phyloP scores from a whole-genome alignment of 2,797 vertebrate genomes.

The Phalanger gymnotis region DNA sequence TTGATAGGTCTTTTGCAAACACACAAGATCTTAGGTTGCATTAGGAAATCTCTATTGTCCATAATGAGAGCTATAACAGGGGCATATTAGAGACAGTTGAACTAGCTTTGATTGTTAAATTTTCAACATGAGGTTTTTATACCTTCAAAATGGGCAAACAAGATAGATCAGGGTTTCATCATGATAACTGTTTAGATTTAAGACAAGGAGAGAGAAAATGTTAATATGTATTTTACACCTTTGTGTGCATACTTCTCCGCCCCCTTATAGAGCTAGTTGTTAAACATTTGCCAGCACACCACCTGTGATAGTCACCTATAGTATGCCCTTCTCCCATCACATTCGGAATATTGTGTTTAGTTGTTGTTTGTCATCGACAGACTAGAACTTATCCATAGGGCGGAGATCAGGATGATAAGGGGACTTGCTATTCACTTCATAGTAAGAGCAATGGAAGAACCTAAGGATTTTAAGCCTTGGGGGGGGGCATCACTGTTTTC shows the following conservation, averaged over 20 bases:
- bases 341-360: neutral
- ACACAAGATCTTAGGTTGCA: neutral
- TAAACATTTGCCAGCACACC: neutral
- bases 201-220: neutral
- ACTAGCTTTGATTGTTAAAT: neutral
- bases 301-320: neutral
- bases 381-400: neutral
- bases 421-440: neutral
- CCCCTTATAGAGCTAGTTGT: neutral
- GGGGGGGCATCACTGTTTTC: neutral
- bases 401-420: neutral
- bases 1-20: neutral
- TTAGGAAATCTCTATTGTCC: neutral
- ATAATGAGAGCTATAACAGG: neutral
- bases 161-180: neutral
- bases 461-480: neutral
- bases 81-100: neutral
- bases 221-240: neutral
- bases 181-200: neutral
- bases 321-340: neutral
- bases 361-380: neutral
- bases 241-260: neutral
- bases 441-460: neutral
- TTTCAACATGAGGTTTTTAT: neutral
- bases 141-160: neutral